Base-by-base conservation (phyloP, 2,113 vertebrate species). In the Calonectris borealis region DNA sequence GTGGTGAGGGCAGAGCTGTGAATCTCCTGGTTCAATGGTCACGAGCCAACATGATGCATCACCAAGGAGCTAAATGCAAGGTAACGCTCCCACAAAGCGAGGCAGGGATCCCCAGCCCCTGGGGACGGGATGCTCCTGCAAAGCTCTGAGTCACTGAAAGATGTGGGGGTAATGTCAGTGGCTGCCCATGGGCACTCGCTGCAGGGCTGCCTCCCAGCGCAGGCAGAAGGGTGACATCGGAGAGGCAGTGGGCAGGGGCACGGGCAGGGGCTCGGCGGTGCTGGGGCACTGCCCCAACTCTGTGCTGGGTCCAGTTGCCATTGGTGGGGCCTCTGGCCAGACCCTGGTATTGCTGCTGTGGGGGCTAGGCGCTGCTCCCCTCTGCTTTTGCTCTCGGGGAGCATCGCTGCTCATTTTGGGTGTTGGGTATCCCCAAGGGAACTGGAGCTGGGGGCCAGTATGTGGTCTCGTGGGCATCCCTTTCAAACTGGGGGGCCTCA, bases 91-190 rank as follows among this genome's bases (percentile, higher is more conserved):
- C 17, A 10, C 15, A 27, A 58, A 58, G 36, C 1, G 7, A 48
- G 18, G 24, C 0, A 11, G 34, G 44, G 5, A 15, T 75, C 83
- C 61, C 38, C 52, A n/a, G 21, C 25, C 29, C 16, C 75, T 10
- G n/a, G 60, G 29, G 19, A 16, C 0, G 1, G 68, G 40, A 7
- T 34, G 38, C 5, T 60, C 46, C 46, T 0, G 1, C 24, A 16
- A 20, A 40, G 66, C 60, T 66, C 49, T 16, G 32, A 29, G 36
- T 32, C 51, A 34, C 26, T 8, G 1, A 29, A 9, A 66, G 24
- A 2, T 5, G 20, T 31, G 34, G 36, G 57, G 46, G 27, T 48
- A 3, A 26, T 6, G 9, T 3, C 38, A 36, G 46, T 38, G 21
- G 40, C 60, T 49, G 71, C 60, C 46, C 1, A 1, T 4, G 36